Evolutionary conservation across 2,888 invertebrate species (phyloP).

Genomic region (Drosophila buzzatii): DNA sequence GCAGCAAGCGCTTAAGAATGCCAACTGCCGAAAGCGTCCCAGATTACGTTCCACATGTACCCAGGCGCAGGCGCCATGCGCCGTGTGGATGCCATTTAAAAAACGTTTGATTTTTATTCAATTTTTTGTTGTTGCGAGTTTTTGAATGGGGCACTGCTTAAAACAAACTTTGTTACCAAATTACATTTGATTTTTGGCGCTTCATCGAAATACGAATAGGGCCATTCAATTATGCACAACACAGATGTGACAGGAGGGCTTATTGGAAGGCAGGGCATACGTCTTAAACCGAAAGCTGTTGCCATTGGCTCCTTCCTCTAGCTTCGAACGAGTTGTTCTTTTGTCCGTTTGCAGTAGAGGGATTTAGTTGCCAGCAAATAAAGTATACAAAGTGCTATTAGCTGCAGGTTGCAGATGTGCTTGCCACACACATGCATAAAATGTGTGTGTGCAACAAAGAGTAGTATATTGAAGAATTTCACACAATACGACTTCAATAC

Average conservation of each 20-base stretch:
- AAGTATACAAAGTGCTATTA: constrained; percentile 47
- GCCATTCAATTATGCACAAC: constrained; percentile 59
- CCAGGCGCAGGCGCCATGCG: constrained; percentile 63
- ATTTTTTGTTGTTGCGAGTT: neutral
- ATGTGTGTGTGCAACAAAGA: neutral
- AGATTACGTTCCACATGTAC: constrained; percentile 36
- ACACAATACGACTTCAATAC: neutral
- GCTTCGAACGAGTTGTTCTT: constrained; percentile 6
- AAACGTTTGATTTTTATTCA: constrained; percentile 59
- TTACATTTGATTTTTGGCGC: constrained; percentile 51
- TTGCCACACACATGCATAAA: constrained; percentile 13
- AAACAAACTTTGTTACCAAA: constrained; percentile 46
- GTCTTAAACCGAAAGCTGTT: constrained; percentile 33
- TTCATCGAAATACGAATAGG: constrained; percentile 18
- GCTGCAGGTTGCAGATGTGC: constrained; percentile 38
- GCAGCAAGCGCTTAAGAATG: constrained; percentile 57
- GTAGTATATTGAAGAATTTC: neutral
- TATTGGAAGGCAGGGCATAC: constrained; percentile 6
- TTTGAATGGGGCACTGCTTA: constrained; percentile 52
- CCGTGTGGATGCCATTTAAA: constrained; percentile 66
- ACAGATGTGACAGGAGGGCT: constrained; percentile 34
- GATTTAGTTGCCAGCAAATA: constrained; percentile 47
- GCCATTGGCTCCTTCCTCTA: constrained; percentile 5
- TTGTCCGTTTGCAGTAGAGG: constrained; percentile 33
- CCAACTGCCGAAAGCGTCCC: constrained; percentile 50